Conservation (phyloP, 1,140 invertebrate genomes). For the Anoplolepis gracilipes region DNA sequence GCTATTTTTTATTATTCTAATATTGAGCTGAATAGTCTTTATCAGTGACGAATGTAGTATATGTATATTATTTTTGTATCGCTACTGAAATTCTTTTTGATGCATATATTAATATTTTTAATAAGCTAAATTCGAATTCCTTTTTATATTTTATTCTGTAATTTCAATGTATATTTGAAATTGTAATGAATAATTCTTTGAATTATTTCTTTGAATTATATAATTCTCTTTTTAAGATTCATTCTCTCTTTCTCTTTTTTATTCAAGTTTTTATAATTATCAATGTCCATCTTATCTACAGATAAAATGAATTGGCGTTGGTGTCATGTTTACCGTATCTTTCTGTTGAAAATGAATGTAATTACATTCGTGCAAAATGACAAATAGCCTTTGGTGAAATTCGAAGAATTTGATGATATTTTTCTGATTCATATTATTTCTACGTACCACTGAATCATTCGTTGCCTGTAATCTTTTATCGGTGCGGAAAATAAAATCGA, state of each 20-base stretch:
- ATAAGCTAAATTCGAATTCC: neutral
- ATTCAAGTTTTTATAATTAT: neutral
- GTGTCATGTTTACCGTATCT: neutral
- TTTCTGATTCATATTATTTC: conserved; percentile 34
- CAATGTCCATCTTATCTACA: neutral
- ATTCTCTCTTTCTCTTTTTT: neutral
- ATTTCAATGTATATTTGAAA: neutral
- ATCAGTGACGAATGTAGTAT: neutral
- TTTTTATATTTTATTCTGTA: neutral
- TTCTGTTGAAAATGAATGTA: neutral
- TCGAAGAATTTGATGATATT: neutral
- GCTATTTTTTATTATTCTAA: neutral
- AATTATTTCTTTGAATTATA: neutral
- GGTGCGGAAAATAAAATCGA: neutral
- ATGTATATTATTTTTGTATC: neutral
- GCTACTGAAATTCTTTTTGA: neutral
- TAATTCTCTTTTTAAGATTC: neutral
- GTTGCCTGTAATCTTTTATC: neutral
- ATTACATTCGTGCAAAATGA: neutral
- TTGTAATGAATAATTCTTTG: neutral
- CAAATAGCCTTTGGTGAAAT: neutral
- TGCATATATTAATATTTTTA: neutral
- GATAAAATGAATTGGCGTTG: conserved; percentile 1
- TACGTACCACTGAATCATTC: conserved; percentile 17
- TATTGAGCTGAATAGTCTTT: neutral